Evolutionary conservation across 2,888 invertebrate genomes (phyloP), one percentile per base, ranked within the genome.

Genomic region (Bedellia somnulentella): DNA sequence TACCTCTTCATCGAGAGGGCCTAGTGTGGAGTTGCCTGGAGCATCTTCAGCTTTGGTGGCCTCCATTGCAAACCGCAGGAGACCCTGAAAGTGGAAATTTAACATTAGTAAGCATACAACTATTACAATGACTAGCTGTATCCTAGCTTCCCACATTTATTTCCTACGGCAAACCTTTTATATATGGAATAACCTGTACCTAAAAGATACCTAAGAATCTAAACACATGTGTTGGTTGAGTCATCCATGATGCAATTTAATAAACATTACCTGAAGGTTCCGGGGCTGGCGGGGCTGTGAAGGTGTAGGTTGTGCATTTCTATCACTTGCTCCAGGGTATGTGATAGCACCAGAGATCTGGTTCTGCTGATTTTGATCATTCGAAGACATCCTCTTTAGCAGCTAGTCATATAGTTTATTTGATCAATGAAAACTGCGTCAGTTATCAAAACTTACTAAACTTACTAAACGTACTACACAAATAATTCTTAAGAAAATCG

Each of bases 21-120:
- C 56, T 11, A 77, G 45, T 3, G 61, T 50, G 1, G 80, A 59
- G 22, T 61, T 49, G 1, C 60, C 57, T 0, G 81, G 70, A 1
- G 79, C 75, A 57, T 82, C 81, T 48, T 84, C 83, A 13, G 62
- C 50, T 44, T 73, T 73, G 1, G 82, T 80, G 1, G 84, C 83
- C 48, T 86, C 84, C 78, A 87, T 80, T 1, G 86, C 84, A 59
- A 83, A 87, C 35, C 81, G 66, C 9, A 89, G 60, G 2, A 89
- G 56, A 9, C 85, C 86, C 76, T 83, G 71, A 3, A 79, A 58
- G 27, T 9, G n/a, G 11, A 29, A n/a, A 13, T 16, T 3, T 2
- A 24, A 32, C 6, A 16, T n/a, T 15, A 21, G 24, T 24, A 13
- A 13, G 3, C n/a, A 2, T 6, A 16, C 11, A 24, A 17, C 11